phyloP scores from a whole-genome alignment of 2,797 vertebrate species.

The Allobates femoralis region DNA sequence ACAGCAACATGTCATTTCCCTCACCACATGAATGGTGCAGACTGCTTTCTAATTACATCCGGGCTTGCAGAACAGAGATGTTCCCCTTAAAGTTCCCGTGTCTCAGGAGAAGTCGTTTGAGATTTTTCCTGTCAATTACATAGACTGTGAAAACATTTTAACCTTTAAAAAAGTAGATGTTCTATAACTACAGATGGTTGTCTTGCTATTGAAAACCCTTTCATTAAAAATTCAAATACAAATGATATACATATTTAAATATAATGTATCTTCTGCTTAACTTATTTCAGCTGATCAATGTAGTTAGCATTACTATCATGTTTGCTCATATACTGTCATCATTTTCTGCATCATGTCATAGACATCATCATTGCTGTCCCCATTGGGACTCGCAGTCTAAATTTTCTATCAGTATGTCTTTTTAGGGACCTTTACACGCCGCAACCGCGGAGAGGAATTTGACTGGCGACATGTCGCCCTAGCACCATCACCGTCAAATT shows the following conservation, averaged over 20 bases:
- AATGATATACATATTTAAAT: neutral
- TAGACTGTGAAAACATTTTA: conserved; percentile 1
- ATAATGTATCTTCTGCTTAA: neutral
- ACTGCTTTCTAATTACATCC: conserved; percentile 69
- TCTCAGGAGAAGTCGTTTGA: conserved; percentile 64
- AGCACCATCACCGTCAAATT: too few relatives aligned
- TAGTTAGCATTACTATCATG: too few relatives aligned
- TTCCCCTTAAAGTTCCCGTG: conserved; percentile 67
- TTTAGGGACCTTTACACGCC: too few relatives aligned
- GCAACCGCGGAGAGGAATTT: too few relatives aligned
- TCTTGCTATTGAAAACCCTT: neutral
- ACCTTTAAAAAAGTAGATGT: neutral
- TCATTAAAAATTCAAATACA: neutral
- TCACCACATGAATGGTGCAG: conserved; percentile 63
- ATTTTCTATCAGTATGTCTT: too few relatives aligned
- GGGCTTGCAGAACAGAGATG: conserved; percentile 65
- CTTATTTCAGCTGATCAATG: neutral
- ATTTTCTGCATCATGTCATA: too few relatives aligned
- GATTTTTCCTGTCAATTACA: conserved; percentile 1
- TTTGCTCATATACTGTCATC: too few relatives aligned
- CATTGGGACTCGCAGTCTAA: too few relatives aligned
- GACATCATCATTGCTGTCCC: too few relatives aligned
- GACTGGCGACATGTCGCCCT: too few relatives aligned
- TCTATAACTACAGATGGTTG: conserved; percentile 1
- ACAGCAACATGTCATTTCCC: conserved; percentile 67